A percentile compares a stretch with the other conserved stretches of the same genome.
phyloP scores from a whole-genome alignment of 2,888 invertebrate genomes.

The Athrips mouffetella region DNA sequence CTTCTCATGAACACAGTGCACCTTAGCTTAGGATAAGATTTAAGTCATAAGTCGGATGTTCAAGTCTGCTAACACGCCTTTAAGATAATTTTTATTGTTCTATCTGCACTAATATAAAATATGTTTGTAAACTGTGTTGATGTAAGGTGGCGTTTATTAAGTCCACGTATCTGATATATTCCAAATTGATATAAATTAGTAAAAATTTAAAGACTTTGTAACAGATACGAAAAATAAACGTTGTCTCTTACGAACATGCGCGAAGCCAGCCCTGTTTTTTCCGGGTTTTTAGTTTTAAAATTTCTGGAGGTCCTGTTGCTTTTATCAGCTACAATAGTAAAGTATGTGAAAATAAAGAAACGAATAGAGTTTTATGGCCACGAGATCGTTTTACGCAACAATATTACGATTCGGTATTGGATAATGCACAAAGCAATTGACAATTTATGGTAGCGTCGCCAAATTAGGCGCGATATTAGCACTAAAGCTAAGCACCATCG shows the following conservation, averaged over 20 bases:
- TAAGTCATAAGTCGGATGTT: neutral
- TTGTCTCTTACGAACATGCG: neutral
- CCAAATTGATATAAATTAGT: neutral
- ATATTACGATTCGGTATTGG: neutral
- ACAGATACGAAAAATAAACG: neutral
- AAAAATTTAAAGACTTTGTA: neutral
- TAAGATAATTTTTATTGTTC: neutral
- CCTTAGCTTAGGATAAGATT: slow-evolving; percentile 3
- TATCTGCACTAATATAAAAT: too few relatives aligned
- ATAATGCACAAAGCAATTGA: neutral
- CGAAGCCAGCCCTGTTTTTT: slow-evolving; percentile 10
- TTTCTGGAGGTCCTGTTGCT: too few relatives aligned
- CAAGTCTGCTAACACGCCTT: slow-evolving; percentile 1
- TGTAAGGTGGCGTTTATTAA: neutral
- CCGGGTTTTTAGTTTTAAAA: neutral
- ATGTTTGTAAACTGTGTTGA: slow-evolving; percentile 11
- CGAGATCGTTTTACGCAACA: neutral
- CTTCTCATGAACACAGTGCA: slow-evolving; percentile 4
- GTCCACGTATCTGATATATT: neutral
- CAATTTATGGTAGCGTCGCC: neutral
- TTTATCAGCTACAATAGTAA: too few relatives aligned
- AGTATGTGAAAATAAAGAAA: neutral
- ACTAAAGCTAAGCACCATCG: too few relatives aligned
- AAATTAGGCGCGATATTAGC: too few relatives aligned
- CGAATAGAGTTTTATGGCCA: neutral